Conservation (phyloP, 1,140 invertebrate species). For the Leguminivora glycinivorella region DNA sequence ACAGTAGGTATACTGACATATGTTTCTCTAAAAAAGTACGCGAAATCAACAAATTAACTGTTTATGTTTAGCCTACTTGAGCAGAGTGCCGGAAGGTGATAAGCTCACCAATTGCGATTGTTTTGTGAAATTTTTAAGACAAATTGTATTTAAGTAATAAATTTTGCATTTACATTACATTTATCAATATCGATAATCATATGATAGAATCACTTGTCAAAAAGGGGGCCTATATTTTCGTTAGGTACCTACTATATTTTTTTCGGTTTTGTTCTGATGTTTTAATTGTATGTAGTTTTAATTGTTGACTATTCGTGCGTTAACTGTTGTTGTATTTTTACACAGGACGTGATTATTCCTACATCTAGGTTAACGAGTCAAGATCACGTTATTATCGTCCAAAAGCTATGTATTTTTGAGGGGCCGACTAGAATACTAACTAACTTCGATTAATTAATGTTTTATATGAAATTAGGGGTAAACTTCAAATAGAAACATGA, state of each 20-base stretch:
- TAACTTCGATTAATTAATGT: neutral
- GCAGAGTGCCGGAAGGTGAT: too few species aligned
- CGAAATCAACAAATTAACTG: too few species aligned
- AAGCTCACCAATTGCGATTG: too few species aligned
- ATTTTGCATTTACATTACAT: too few species aligned
- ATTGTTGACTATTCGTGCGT: neutral
- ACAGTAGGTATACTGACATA: too few species aligned
- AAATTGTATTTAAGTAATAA: too few species aligned
- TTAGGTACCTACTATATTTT: neutral
- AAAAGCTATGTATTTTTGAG: neutral
- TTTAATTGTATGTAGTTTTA: neutral
- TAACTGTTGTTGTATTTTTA: neutral
- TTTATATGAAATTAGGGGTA: neutral
- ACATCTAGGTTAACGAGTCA: constrained; percentile 15
- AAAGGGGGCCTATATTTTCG: neutral
- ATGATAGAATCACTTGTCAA: neutral
- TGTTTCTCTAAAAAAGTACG: too few species aligned
- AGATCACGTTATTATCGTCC: constrained; percentile 14
- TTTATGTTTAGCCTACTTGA: too few species aligned
- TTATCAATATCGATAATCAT: neutral
- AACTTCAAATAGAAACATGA: neutral
- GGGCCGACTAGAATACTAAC: neutral
- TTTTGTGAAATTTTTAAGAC: too few species aligned
- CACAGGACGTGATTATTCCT: neutral
- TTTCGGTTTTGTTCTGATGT: too few species aligned